A percentile compares a stretch with the other conserved stretches of the same genome.
These are phyloP conservation scores for Lepus townsendii DNA, from an alignment of 2,797 vertebrate species.

Conservation along the genomic window DNA sequence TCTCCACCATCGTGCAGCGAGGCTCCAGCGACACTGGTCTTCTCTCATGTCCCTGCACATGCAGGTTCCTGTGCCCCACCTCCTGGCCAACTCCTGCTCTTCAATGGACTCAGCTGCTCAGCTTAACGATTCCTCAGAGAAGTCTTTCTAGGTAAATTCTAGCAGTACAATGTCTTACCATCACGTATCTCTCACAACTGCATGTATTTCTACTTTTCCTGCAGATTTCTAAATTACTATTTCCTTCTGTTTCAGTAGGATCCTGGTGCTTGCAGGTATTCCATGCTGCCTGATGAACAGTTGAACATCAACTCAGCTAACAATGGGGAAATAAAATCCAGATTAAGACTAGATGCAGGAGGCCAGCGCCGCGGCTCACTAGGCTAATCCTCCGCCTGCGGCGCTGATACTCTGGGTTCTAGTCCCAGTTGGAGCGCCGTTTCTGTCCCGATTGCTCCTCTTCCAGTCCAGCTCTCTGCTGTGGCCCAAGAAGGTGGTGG, in stretches of 20 bases:
- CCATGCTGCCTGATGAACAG: background rate
- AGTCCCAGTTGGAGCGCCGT: too few species aligned
- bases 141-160: slow-evolving; percentile 31
- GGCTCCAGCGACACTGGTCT: background rate
- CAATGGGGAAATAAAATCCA: background rate
- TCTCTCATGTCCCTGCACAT: background rate
- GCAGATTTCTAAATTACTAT: background rate
- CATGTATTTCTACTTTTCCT: background rate
- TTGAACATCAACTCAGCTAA: background rate
- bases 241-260: background rate
- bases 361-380: too few species aligned
- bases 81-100: background rate
- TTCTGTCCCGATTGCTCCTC: too few species aligned
- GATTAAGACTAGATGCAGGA: background rate
- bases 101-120: background rate
- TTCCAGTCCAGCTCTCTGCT: too few species aligned
- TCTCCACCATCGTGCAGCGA: too few species aligned
- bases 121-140: background rate
- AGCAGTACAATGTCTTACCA: background rate
- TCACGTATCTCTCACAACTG: background rate
- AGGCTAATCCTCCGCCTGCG: too few species aligned
- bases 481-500: too few species aligned
- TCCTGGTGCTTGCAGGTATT: background rate
- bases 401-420: too few species aligned
- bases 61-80: background rate